Conservation (phyloP, 2,888 invertebrate species). For the Zygothrica quintamaculata region DNA sequence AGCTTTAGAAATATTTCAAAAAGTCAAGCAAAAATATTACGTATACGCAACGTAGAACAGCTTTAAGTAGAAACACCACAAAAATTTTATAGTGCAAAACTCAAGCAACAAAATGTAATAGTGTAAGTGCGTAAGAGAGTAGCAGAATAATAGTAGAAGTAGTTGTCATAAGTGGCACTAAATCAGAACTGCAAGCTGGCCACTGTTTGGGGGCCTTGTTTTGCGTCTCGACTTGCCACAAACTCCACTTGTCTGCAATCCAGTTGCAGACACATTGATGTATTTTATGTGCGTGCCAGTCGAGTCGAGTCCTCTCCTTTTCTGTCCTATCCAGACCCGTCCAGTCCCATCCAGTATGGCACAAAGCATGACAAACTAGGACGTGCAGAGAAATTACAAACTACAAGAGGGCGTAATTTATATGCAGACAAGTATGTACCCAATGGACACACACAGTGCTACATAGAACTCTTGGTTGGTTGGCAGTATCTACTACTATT, state of each 20-base stretch:
- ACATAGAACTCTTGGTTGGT: no score
- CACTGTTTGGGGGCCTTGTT: slow-evolving; percentile 43
- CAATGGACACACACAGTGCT: slow-evolving; percentile 63
- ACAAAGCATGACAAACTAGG: slow-evolving; percentile 60
- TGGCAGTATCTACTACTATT: neutral
- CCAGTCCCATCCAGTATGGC: no score
- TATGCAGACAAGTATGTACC: slow-evolving; percentile 67
- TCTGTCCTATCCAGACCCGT: no score
- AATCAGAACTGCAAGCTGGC: slow-evolving; percentile 63
- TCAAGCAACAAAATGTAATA: slow-evolving; percentile 26
- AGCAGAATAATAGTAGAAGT: slow-evolving; percentile 7
- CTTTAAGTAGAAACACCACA: slow-evolving; percentile 30
- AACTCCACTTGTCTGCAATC: slow-evolving; percentile 56
- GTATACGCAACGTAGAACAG: slow-evolving; percentile 9
- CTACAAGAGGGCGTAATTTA: slow-evolving; percentile 73
- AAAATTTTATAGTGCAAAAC: slow-evolving; percentile 22
- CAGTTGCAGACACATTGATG: slow-evolving; percentile 59
- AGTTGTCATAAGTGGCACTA: slow-evolving; percentile 70
- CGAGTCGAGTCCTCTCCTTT: slow-evolving; percentile 11
- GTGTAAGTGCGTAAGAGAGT: no score
- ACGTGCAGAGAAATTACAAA: slow-evolving; percentile 72
- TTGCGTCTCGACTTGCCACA: slow-evolving; percentile 40
- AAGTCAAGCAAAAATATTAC: slow-evolving; percentile 10
- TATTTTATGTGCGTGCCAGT: slow-evolving; percentile 62
- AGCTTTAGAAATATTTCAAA: slow-evolving; percentile 44